Percentiles rank a stretch among this genome's conserved stretches.
Conservation (phyloP, 2,797 vertebrate genomes). For the Octomys mimax region DNA sequence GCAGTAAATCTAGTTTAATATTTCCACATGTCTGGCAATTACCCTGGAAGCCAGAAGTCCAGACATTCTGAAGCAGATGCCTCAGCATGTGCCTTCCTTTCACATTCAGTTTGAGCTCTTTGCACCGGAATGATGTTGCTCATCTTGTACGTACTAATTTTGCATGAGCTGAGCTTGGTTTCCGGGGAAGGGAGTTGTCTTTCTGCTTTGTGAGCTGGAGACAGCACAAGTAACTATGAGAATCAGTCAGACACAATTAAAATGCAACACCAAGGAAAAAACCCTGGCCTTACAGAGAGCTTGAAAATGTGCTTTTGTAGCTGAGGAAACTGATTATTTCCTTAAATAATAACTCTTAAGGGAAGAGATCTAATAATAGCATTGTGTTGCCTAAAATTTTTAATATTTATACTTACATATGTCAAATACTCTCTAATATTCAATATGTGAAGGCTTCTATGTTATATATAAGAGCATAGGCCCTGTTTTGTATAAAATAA, state of each 20-base stretch:
- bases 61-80: conserved; percentile 66
- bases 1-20: conserved; percentile 70
- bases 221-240: neutral
- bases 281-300: neutral
- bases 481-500: neutral
- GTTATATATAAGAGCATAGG: neutral
- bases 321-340: neutral
- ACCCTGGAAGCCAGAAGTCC: conserved; percentile 41
- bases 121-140: neutral
- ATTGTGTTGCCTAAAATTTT: neutral
- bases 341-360: neutral
- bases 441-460: neutral
- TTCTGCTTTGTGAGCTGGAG: neutral
- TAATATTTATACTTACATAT: conserved; percentile 1
- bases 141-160: conserved; percentile 48
- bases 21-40: conserved; percentile 76
- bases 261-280: neutral
- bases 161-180: conserved; percentile 42
- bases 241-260: neutral
- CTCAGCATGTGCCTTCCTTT: conserved; percentile 38
- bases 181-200: neutral
- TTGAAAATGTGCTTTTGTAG: conserved; percentile 5
- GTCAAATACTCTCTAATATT: conserved; percentile 18
- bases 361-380: neutral
- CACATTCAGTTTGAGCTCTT: conserved; percentile 11